Evolutionary conservation across 1,140 invertebrate species (phyloP), one percentile per base, ranked within the genome.

Genomic region (Psilanteris sp.): DNA sequence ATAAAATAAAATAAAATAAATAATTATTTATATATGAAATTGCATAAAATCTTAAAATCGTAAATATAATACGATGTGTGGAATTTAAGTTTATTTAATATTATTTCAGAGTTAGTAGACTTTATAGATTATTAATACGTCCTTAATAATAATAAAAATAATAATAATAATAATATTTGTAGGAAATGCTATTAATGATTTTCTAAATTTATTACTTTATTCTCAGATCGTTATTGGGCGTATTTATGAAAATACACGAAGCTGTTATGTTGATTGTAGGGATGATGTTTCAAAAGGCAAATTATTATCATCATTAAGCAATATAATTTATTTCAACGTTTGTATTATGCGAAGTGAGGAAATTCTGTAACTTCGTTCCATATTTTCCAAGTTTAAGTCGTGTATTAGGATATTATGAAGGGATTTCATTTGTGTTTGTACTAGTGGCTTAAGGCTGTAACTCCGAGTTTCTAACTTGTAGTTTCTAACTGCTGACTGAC

Each of bases 391-490:
- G 48, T 64, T 59, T 48, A 54, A 55, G 57, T 62, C 55, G 8
- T 62, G 55, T 37, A 62, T 62, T 55, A 70, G 55, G 37, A 71
- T 39, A 71, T 71, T 71, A 71, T 39, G 39, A 62, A 37, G 20
- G 55, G 55, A 61, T 62, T 62, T 62, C 50, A 64, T 64, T 55
- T 57, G 29, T 57, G 22, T 57, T 55, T 57, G 22, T 48, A 22
- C 32, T 11, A 64, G 15, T 55, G 41, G 68, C 68, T 72, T 72
- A 72, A 72, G 39, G 57, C 18, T 22, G 39, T 64, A 62, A 72
- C 57, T 72, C 27, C 16, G 13, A 22, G 10, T 31, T 61, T 55
- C 46, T 46, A 62, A 71, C 29, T 62, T 71, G 48, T 39, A 52
- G 29, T 43, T 59, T 2, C 24, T 18, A 67, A 22, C 29, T 66